Evolutionary conservation across 2,888 invertebrate species (phyloP).

Genomic region (Drosophila ustulata): DNA sequence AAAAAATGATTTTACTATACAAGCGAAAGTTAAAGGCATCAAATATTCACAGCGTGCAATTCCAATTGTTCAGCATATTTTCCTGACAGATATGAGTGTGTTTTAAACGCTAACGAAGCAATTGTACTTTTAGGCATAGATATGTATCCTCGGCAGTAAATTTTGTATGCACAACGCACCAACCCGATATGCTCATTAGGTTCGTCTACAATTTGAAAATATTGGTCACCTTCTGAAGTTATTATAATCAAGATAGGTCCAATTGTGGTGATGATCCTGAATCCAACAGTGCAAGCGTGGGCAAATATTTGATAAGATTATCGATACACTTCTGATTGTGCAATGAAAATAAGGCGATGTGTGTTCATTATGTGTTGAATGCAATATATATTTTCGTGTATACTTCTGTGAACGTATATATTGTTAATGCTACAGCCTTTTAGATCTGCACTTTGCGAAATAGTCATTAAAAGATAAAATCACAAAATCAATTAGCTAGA

Average conservation of each 20-base stretch:
- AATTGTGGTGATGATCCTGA: too few species aligned
- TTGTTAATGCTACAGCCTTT: conserved; percentile 28
- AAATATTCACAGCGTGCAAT: conserved; percentile 67
- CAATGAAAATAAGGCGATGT: neutral
- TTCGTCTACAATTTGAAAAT: neutral
- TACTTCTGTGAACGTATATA: conserved; percentile 6
- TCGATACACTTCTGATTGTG: neutral
- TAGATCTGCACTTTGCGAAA: conserved; percentile 65
- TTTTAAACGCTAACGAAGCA: conserved; percentile 73
- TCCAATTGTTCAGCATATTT: conserved; percentile 48
- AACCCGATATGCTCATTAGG: neutral
- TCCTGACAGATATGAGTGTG: conserved; percentile 40
- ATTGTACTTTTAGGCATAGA: conserved; percentile 54
- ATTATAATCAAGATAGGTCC: too few species aligned
- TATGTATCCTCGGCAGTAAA: neutral
- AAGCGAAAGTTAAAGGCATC: conserved; percentile 54
- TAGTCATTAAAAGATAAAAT: conserved; percentile 82
- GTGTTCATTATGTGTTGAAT: neutral
- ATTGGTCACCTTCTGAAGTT: too few species aligned
- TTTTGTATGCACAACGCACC: neutral
- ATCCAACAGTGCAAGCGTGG: neutral
- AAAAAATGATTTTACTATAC: conserved; percentile 25
- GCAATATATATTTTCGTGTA: neutral
- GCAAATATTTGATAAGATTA: neutral
- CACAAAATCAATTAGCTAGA: conserved; percentile 81